phyloP scores from a whole-genome alignment of 2,888 invertebrate genomes.

The Nymphalis polychloros region DNA sequence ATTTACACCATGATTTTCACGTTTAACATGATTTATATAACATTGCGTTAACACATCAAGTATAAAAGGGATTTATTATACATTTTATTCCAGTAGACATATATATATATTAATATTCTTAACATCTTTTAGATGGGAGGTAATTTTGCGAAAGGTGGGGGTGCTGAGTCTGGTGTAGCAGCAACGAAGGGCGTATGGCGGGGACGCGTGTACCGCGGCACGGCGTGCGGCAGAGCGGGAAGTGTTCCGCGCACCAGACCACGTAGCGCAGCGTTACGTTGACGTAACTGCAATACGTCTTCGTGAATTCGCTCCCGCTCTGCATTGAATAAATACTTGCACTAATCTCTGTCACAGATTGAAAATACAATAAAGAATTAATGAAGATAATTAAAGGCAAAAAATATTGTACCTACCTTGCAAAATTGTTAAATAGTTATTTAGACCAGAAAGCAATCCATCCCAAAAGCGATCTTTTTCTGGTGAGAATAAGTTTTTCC shows the following conservation, averaged over 20 bases:
- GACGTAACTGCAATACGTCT: conserved; percentile 84
- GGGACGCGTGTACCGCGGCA: conserved; percentile 46
- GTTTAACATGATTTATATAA: too few species aligned
- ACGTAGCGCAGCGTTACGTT: conserved; percentile 86
- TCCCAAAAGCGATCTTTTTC: conserved; percentile 88
- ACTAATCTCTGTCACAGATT: not conserved
- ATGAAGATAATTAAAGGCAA: not conserved
- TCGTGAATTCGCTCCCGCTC: conserved; percentile 85
- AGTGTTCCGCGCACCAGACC: conserved; percentile 84
- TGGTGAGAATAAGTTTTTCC: conserved; percentile 81
- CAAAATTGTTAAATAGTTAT: conserved; percentile 84
- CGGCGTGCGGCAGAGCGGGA: conserved; percentile 55
- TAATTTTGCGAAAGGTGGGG: conserved; percentile 46
- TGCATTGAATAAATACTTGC: conserved; percentile 44
- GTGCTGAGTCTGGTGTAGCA: conserved; percentile 51
- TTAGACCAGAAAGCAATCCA: conserved; percentile 83
- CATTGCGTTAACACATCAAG: too few species aligned
- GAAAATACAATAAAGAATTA: too few species aligned
- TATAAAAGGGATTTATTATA: too few species aligned
- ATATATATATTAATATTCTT: conserved; percentile 18
- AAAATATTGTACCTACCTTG: conserved; percentile 71
- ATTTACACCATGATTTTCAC: too few species aligned
- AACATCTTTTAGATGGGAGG: conserved; percentile 56
- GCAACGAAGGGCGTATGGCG: conserved; percentile 52
- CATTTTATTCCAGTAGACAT: too few species aligned